Conservation (phyloP, 2,888 invertebrate species). For the Noctua pronuba region DNA sequence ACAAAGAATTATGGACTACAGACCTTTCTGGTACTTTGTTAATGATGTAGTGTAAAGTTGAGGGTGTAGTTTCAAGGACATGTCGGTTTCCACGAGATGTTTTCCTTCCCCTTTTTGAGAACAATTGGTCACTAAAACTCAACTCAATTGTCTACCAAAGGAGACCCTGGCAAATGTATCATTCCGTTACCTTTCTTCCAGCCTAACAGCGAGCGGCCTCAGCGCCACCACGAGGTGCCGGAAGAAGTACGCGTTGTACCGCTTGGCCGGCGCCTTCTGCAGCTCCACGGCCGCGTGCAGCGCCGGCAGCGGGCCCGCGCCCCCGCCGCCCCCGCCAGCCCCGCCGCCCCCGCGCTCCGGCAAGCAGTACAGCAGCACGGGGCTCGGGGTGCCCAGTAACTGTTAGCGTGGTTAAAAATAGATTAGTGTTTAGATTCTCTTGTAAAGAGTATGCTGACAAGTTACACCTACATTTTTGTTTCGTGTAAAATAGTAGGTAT, state of each 20-base stretch:
- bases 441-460: not conserved
- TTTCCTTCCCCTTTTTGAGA: not conserved
- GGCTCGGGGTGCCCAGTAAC: constrained; percentile 95
- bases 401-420: constrained; percentile 82
- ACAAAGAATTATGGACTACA: not conserved
- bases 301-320: constrained; percentile 91
- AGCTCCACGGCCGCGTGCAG: constrained; percentile 95
- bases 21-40: not conserved
- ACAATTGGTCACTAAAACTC: not conserved
- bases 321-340: constrained; percentile 59
- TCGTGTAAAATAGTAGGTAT: not conserved
- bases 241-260: constrained; percentile 96
- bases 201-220: constrained; percentile 95
- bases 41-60: not conserved
- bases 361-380: constrained; percentile 95
- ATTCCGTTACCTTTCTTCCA: constrained; percentile 94
- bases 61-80: not conserved
- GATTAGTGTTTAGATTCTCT: not conserved
- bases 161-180: not conserved
- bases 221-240: constrained; percentile 95
- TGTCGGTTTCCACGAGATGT: not conserved
- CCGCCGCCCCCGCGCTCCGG: constrained; percentile 81
- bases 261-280: constrained; percentile 91
- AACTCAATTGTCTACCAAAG: not conserved
- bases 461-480: not conserved